Evolutionary conservation across 2,113 vertebrate species (phyloP), one percentile per base, ranked within the genome.

Genomic region (Leptodactylus fuscus): DNA sequence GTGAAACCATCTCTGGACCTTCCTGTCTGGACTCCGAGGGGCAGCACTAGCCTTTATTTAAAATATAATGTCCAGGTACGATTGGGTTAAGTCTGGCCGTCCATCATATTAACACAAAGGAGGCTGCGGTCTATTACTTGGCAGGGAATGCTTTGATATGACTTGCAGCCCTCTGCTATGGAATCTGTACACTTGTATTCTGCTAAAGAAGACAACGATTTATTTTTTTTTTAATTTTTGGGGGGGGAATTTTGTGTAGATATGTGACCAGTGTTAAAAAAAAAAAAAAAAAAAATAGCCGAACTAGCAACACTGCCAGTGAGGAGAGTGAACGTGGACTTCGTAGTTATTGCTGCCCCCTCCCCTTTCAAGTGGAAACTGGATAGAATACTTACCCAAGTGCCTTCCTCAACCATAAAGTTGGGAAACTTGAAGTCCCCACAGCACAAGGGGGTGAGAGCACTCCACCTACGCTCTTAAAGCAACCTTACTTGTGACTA

Each of bases 181-280:
- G 1, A 81, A 36, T 10, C 22, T 15, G 2, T 71, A 55, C 8
- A 5, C n/a, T n/a, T n/a, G n/a, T n/a, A n/a, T n/a, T 32, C 24
- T 49, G 60, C 60, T 29, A 58, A 58, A 58, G 3, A n/a, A 58
- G 22, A 58, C 29, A 84, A 29, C 3, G 41, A 12, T 38, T 36
- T 44, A 9, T 60, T 41, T 0, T 2, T 32, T 34, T 34, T 41
- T 20, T 18, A n/a, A n/a, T n/a, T n/a, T n/a, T n/a, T n/a, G n/a
- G n/a, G n/a, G n/a, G n/a, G n/a, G n/a, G n/a, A n/a, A n/a, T n/a
- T 11, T 32, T n/a, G 2, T 38, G 62, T 82, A 71, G 22, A 41
- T 53, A 20, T 74, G 12, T 36, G 49, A 76, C 44, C 84, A 81
- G 84, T 86, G 84, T 86, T 86, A 79, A 44, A 55, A n/a, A n/a